A percentile compares a stretch with the other conserved stretches of the same genome.
These are phyloP conservation scores for Oligia strigilis DNA, from an alignment of 2,888 invertebrate genomes.

Conservation along the genomic window DNA sequence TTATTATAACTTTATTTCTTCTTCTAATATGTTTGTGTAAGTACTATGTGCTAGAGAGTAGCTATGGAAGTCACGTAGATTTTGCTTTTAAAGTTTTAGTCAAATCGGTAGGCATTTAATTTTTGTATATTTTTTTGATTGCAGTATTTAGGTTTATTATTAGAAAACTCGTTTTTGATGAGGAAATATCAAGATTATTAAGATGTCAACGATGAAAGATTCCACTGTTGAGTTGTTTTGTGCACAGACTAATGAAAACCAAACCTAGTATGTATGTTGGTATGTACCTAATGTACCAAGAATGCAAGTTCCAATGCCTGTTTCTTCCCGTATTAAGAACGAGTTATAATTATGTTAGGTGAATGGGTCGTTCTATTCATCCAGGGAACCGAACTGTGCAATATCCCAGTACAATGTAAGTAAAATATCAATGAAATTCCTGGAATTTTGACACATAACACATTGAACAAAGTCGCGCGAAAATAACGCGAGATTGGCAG, in stretches of 20 bases:
- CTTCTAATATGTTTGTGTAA: background rate
- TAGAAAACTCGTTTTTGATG: background rate
- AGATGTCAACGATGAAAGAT: background rate
- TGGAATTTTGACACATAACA: too few species aligned
- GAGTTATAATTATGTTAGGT: too few species aligned
- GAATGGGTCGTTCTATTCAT: background rate
- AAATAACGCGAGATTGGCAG: too few species aligned
- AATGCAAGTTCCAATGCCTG: background rate
- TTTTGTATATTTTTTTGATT: background rate
- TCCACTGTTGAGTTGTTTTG: background rate
- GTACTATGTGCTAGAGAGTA: background rate
- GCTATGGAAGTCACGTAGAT: too few species aligned
- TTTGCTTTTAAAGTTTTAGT: background rate
- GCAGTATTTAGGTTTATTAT: background rate
- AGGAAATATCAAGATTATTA: background rate
- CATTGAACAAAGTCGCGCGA: too few species aligned
- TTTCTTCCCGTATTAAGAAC: background rate
- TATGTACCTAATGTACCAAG: background rate
- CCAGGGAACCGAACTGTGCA: background rate
- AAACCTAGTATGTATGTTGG: background rate
- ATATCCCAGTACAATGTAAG: background rate
- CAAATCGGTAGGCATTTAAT: background rate
- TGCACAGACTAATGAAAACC: background rate
- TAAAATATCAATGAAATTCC: background rate
- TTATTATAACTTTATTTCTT: constrained; percentile 34